phyloP scores from a whole-genome alignment of 2,797 vertebrate species.

The Merluccius polli region DNA sequence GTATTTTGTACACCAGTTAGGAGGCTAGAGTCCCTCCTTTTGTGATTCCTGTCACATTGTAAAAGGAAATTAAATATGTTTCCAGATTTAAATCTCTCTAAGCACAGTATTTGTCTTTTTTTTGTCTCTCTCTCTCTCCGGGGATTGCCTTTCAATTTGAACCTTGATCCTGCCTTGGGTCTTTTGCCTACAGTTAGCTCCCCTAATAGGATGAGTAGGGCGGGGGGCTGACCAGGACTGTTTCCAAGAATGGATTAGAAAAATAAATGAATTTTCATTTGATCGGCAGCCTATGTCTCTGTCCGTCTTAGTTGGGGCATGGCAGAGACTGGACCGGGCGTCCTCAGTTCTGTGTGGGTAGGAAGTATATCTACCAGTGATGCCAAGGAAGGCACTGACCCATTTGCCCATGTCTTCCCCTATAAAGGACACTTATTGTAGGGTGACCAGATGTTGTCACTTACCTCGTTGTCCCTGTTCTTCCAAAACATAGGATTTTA shows the following conservation, averaged over 20 bases:
- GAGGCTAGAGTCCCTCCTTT: slow-evolving; percentile 8
- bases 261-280: slow-evolving; percentile 31
- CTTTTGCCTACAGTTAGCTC: slow-evolving; percentile 19
- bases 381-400: background rate
- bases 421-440: background rate
- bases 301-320: background rate
- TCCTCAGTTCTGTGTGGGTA: no score
- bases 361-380: background rate
- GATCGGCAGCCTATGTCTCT: background rate
- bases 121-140: slow-evolving; percentile 51
- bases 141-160: slow-evolving; percentile 59
- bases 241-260: slow-evolving; percentile 48
- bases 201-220: slow-evolving; percentile 45
- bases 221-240: slow-evolving; percentile 32
- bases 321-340: background rate
- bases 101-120: slow-evolving; percentile 49
- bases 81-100: slow-evolving; percentile 58
- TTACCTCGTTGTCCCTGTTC: no score
- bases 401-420: background rate
- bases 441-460: no score
- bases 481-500: no score
- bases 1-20: slow-evolving; percentile 1
- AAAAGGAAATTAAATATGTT: slow-evolving; percentile 61
- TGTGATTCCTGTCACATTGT: slow-evolving; percentile 46
- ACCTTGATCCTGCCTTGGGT: slow-evolving; percentile 45